Conservation (phyloP, 2,113 vertebrate species). For the Protobothrops mucrosquamatus region DNA sequence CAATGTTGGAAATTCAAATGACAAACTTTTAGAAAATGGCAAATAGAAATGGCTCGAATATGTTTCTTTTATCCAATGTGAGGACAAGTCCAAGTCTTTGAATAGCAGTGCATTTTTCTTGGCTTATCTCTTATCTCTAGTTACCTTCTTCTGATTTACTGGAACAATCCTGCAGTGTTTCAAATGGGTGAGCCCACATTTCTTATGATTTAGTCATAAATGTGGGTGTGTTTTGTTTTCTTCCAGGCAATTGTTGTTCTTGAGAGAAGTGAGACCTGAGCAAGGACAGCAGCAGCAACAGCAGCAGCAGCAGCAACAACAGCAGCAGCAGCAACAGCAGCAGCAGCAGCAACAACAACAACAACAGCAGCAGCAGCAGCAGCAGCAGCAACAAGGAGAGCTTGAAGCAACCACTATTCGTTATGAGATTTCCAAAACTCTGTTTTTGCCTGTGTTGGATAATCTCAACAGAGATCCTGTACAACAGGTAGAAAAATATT, state of each 20-base stretch:
- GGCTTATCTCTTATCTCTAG: not conserved
- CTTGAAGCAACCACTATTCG: conserved; percentile 54
- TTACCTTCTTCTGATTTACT: not conserved
- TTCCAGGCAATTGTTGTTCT: conserved; percentile 72
- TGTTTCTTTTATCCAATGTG: not conserved
- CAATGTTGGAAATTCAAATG: not conserved
- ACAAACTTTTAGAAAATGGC: not conserved
- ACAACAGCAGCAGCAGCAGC: conserved; percentile 10
- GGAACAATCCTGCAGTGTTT: not conserved
- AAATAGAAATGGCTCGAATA: not conserved
- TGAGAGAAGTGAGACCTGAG: conserved; percentile 65
- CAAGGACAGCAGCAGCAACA: conserved; percentile 19
- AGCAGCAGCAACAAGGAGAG: conserved; percentile 14
- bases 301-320: not conserved
- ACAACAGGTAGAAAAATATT: conserved; percentile 65
- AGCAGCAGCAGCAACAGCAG: conserved; percentile 9
- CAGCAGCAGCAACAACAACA: not conserved
- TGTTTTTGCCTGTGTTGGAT: conserved; percentile 41
- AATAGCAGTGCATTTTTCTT: not conserved
- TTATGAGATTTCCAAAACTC: conserved; percentile 60
- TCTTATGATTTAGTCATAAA: not conserved
- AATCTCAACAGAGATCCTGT: conserved; percentile 59
- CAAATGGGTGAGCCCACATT: not conserved
- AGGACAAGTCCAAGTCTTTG: not conserved
- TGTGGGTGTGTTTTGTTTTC: not conserved